Conservation (phyloP, 2,113 vertebrate genomes). For the Thalassarche chlororhynchos region DNA sequence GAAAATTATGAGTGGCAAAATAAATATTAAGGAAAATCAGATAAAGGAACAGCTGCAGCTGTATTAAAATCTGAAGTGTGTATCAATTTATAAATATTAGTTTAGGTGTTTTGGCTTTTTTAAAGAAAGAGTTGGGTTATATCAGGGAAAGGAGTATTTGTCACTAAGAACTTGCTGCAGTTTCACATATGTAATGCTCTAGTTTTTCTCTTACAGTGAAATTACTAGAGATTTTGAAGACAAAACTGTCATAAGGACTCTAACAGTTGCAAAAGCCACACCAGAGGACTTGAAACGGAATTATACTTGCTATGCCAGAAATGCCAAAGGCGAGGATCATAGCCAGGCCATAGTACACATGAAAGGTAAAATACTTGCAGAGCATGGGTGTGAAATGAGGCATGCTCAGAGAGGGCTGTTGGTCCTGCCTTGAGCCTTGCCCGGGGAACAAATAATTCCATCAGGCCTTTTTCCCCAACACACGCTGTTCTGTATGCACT, state of each 20-base stretch:
- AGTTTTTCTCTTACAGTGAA: slow-evolving; percentile 55
- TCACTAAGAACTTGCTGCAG: neutral
- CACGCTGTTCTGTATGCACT: neutral
- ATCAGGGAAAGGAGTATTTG: neutral
- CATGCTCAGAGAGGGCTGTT: neutral
- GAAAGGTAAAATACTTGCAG: slow-evolving; percentile 68
- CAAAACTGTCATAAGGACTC: slow-evolving; percentile 50
- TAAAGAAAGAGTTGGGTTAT: neutral
- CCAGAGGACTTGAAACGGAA: slow-evolving; percentile 78
- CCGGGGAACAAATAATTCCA: neutral
- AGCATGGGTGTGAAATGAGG: neutral
- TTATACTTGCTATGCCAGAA: slow-evolving; percentile 83
- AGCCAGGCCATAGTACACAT: slow-evolving; percentile 67
- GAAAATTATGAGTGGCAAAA: neutral
- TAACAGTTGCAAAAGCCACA: slow-evolving; percentile 76
- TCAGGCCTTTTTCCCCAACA: neutral
- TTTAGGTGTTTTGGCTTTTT: neutral
- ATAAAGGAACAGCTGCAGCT: neutral
- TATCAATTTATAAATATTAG: neutral
- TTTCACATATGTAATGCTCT: neutral
- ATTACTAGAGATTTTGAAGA: slow-evolving; percentile 48
- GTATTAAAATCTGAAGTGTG: neutral
- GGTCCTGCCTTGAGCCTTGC: neutral
- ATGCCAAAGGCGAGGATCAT: slow-evolving; percentile 60
- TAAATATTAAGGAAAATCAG: slow-evolving; percentile 31